Base-by-base conservation (phyloP, 2,888 invertebrate species). In the Abrostola triplasia region DNA sequence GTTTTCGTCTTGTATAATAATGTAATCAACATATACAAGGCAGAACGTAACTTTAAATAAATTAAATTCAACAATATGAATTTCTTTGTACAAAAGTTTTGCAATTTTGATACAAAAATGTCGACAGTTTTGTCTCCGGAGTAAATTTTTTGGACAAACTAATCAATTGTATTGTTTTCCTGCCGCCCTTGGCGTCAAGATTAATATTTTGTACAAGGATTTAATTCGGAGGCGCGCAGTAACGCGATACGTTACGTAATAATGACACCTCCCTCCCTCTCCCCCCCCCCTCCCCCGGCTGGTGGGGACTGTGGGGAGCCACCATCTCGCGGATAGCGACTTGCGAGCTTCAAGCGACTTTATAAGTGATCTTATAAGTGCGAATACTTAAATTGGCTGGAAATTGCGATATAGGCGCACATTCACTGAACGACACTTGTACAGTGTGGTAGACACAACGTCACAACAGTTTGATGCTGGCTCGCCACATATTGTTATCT, bases 181-280 rank as follows among this genome's bases (percentile, higher is more conserved):
- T 8, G 35, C 13, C 59, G 51, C 62, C 41, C 37, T 61, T 54
- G 12, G 50, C 57, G 59, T 38, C 54, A 60, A 66, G 48, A 69
- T 77, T 67, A 64, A 67, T 72, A 72, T 67, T 67, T 54, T 61
- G 50, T 72, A 59, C 58, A 67, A 60, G 57, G 60, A 64, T 69
- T 74, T 69, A 58, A 72, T 75, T 64, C 41, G 24, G n/a, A 48
- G 60, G 59, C 54, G 42, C 51, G 59, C 48, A 11, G 48, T 44
- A 48, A 56, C 13, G 58, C 40, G 59, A 52, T 42, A 48, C 48
- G 49, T 73, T 55, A 53, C 51, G 66, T 59, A 53, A 75, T 58
- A 44, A 61, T 41, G 56, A 40, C 49, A 7, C 12, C 13, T 10
- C 12, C 54, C 40, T 35, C n/a, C 7, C 12, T 36, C 40, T 24